Base-by-base conservation (phyloP, 2,113 vertebrate genomes). In the Misgurnus anguillicaudatus region DNA sequence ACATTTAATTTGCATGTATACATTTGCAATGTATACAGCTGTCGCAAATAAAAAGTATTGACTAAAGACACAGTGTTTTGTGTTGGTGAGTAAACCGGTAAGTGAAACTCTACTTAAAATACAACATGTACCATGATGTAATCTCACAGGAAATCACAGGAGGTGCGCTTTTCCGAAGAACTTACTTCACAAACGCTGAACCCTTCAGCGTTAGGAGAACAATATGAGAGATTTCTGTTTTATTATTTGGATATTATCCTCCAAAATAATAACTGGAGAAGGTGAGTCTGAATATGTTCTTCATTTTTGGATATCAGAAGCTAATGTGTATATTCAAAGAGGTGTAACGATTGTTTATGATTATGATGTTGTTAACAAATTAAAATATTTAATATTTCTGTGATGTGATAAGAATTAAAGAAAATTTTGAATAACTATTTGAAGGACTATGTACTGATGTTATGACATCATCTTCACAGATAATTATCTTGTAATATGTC, bases 141-240 rank as follows among this genome's bases (percentile, higher is more conserved):
- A 19, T 21, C 21, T 13, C 13, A 31, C 60, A 75, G 73, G 73
- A 75, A 75, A 19, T 60, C 61, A 53, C 60, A 53, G 21, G n/a
- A 17, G 17, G n/a, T n/a, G n/a, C n/a, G n/a, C n/a, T n/a, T n/a
- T n/a, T n/a, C n/a, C n/a, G n/a, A n/a, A n/a, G n/a, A n/a, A n/a
- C n/a, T n/a, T n/a, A n/a, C n/a, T n/a, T n/a, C n/a, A n/a, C n/a
- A n/a, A n/a, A n/a, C n/a, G n/a, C n/a, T n/a, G n/a, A n/a, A n/a
- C n/a, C n/a, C n/a, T n/a, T n/a, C n/a, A n/a, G 13, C 13, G 24
- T 1, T 4, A 8, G 0, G 21, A 0, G 5, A 67, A 14, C 39
- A 51, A 72, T 31, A 75, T 75, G 73, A 75, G 45, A 64, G 41
- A 6, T 24, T 51, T 75, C 58, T 14, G 31, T 39, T 9, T 73